phyloP scores from a whole-genome alignment of 1,140 invertebrate species.

The Littorina saxatilis region DNA sequence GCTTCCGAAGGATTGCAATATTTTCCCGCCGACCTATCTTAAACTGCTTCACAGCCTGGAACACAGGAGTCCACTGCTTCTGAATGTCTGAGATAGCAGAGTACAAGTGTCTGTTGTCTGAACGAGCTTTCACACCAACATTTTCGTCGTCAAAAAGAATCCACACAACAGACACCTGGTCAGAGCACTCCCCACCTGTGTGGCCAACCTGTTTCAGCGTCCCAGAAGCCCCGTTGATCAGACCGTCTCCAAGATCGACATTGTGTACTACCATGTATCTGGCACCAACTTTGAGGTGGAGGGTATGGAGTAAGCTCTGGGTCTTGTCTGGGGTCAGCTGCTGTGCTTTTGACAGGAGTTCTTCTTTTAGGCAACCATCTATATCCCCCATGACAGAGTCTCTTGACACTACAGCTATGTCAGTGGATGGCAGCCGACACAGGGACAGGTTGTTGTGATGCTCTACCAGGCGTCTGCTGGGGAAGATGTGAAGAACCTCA shows the following conservation, averaged over 20 bases:
- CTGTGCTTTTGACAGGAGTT: constrained; percentile 1
- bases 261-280: constrained; percentile 11
- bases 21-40: neutral
- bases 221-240: constrained; percentile 1
- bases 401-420: neutral
- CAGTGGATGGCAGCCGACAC: neutral
- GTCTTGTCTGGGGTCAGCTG: neutral
- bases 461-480: neutral
- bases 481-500: neutral
- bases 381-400: neutral
- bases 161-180: constrained; percentile 2
- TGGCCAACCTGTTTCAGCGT: neutral
- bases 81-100: neutral
- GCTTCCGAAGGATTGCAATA: neutral
- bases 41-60: neutral
- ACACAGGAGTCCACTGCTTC: constrained; percentile 1
- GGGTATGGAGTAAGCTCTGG: neutral
- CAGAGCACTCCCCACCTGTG: neutral
- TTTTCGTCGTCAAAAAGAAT: neutral
- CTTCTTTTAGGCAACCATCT: constrained; percentile 24
- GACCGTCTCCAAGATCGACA: neutral
- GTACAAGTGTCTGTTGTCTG: neutral
- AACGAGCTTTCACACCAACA: neutral
- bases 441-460: neutral
- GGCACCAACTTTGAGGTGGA: neutral